These are phyloP conservation scores for Cryptosula pallasiana DNA, from an alignment of 2,888 invertebrate genomes.

Conservation along the genomic window DNA sequence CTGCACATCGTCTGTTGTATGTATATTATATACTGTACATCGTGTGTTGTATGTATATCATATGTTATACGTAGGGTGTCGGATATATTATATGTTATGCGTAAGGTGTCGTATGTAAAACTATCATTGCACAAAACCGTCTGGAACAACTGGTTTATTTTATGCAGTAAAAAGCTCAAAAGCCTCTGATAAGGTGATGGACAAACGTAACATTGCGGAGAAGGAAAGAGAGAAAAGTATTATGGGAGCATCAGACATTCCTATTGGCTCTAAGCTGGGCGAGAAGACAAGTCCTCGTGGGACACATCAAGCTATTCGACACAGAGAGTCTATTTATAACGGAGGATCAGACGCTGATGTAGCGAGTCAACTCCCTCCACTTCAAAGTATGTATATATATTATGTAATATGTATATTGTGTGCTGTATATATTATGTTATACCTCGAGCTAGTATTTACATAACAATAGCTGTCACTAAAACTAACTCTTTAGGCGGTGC, in stretches of 20 bases:
- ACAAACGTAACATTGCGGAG: constrained; percentile 14
- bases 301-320: neutral
- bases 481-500: constrained; percentile 28
- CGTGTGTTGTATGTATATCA: too few species aligned
- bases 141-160: too few species aligned
- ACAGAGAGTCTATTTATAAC: neutral
- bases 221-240: constrained; percentile 23
- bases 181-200: constrained; percentile 23
- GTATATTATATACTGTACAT: too few species aligned
- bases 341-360: neutral
- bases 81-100: too few species aligned
- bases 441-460: too few species aligned
- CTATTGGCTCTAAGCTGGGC: constrained; percentile 37
- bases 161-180: neutral
- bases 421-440: too few species aligned
- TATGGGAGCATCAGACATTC: constrained; percentile 30
- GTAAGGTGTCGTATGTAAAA: too few species aligned
- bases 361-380: neutral
- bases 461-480: too few species aligned
- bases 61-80: too few species aligned
- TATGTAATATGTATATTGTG: too few species aligned
- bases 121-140: too few species aligned
- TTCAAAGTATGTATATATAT: neutral
- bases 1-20: too few species aligned
- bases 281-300: constrained; percentile 31